Conservation (phyloP, 2,113 vertebrate species). For the Deroptyus accipitrinus region DNA sequence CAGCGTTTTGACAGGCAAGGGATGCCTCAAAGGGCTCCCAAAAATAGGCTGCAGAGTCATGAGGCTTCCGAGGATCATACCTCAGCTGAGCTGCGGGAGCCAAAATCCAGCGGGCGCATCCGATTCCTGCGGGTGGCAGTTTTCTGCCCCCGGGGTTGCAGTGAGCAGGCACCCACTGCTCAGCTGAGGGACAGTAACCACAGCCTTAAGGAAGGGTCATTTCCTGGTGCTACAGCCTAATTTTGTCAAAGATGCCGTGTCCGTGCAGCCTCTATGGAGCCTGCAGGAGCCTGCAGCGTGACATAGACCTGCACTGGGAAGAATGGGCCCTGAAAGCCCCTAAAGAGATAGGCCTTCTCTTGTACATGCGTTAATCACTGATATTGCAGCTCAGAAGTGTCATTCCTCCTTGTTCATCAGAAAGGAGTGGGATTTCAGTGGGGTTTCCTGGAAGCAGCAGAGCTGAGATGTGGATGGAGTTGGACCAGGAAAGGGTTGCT, state of each 20-base stretch:
- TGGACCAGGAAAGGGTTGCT: not conserved
- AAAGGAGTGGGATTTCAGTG: not conserved
- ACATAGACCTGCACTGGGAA: not conserved
- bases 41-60: conserved; percentile 21
- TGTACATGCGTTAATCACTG: not conserved
- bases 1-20: not conserved
- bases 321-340: not conserved
- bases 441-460: not conserved
- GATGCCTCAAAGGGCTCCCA: not conserved
- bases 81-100: not conserved
- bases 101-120: not conserved
- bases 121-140: not conserved
- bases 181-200: not conserved
- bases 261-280: rapidly evolving
- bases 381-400: not conserved
- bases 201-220: not conserved
- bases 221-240: not conserved
- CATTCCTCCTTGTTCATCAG: not conserved
- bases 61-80: not conserved
- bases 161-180: not conserved
- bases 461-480: not conserved
- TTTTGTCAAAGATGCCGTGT: not conserved
- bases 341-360: not conserved
- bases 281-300: not conserved
- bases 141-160: not conserved